Evolutionary conservation across 2,797 vertebrate genomes (phyloP), one percentile per base, ranked within the genome.

Genomic region (Morus bassanus): DNA sequence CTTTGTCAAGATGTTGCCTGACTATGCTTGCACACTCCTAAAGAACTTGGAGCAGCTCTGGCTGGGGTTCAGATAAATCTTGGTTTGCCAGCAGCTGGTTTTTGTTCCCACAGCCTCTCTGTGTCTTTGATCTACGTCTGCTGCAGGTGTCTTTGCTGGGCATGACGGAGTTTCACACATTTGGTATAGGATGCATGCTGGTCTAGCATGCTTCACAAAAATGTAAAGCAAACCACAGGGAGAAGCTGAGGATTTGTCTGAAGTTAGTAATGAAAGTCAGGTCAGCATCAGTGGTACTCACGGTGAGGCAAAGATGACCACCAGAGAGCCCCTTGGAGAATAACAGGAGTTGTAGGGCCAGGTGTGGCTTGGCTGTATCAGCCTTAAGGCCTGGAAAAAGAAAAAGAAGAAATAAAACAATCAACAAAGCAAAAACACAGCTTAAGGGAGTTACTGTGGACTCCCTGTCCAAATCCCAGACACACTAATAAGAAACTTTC

Each of bases 1-100:
- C n/a, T 57, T 5, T 45, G 24, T 53, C 1, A 2, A 22, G 37
- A 17, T 17, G 4, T 9, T 90, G 39, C 35, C 72, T 37, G 72
- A 5, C 33, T 35, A 0, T 23, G 19, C 28, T 16, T 27, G 37
- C 13, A 30, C 1, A 0, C 16, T 53, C 68, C 8, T 13, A 30
- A 7, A 61, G 67, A 73, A 35, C 61, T 57, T n/a, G 67, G 54
- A 74, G 45, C 22, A 7, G 3, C 54, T 37, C 60, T 43, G 39
- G 1, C 17, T 31, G 35, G 30, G 46, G 6, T 5, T 74, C 59
- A 65, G 46, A 15, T 0, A 5, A 43, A 28, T 10, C 18, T 50
- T 25, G 33, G 13, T 21, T 65, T 61, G 21, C 57, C 83, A 53
- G 23, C 21, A 75, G 41, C 45, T 78, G n/a, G 1, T 9, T 72